These are phyloP conservation scores for Pharmacophagus antenor DNA, from an alignment of 2,888 invertebrate genomes.

Conservation along the genomic window DNA sequence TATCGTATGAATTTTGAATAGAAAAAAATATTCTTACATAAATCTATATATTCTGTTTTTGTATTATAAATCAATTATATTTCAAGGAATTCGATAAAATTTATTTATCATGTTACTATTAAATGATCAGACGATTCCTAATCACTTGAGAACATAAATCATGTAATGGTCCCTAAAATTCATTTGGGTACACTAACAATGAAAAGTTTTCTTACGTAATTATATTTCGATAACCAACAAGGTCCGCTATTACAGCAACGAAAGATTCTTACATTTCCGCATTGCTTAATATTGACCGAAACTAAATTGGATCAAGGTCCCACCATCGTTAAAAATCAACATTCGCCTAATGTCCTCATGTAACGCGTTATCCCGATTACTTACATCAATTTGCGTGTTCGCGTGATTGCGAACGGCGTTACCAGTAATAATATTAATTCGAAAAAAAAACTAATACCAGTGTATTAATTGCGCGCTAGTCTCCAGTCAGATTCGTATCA, in stretches of 20 bases:
- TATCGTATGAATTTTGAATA: no score
- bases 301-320: conserved; percentile 64
- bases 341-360: conserved; percentile 56
- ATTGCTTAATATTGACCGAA: conserved; percentile 38
- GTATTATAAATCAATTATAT: no score
- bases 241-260: neutral
- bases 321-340: conserved; percentile 39
- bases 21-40: no score
- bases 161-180: no score
- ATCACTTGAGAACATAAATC: no score
- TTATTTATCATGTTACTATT: no score
- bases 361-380: conserved; percentile 65
- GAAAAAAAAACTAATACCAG: conserved; percentile 45
- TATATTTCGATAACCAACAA: neutral
- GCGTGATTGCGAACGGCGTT: conserved; percentile 51
- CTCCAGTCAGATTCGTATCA: conserved; percentile 62
- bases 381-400: conserved; percentile 67
- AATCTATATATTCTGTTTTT: no score
- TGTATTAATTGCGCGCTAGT: conserved; percentile 57
- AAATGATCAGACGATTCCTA: no score
- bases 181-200: no score
- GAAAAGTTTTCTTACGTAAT: neutral
- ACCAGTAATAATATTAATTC: conserved; percentile 55
- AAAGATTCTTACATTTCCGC: conserved; percentile 25
- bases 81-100: no score